Evolutionary conservation across 1,140 invertebrate species (phyloP).

Genomic region (Plectrocnemia conspersa): DNA sequence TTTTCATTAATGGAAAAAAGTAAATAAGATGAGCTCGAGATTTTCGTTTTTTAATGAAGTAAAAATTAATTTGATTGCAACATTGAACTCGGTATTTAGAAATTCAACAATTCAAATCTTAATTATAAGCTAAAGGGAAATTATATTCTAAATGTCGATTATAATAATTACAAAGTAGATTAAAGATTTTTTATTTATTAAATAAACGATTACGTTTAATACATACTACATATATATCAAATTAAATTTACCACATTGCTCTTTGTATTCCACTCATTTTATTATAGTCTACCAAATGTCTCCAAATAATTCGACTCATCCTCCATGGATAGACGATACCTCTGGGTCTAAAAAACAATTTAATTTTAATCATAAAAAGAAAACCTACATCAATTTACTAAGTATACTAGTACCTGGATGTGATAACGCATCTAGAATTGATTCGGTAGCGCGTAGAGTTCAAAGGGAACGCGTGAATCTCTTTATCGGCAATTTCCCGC

Average conservation of each 20-base stretch:
- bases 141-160: too few relatives aligned
- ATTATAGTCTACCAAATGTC: constrained; percentile 87
- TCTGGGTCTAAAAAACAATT: constrained; percentile 57
- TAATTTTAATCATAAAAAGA: constrained; percentile 10
- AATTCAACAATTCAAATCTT: too few relatives aligned
- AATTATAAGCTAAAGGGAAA: too few relatives aligned
- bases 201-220: too few relatives aligned
- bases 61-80: too few relatives aligned
- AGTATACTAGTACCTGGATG: constrained; percentile 45
- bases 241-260: constrained; percentile 71
- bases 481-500: constrained; percentile 65
- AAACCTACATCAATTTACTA: constrained; percentile 1
- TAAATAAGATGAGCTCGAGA: too few relatives aligned
- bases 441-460: constrained; percentile 63
- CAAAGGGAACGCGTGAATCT: constrained; percentile 70
- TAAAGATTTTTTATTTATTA: too few relatives aligned
- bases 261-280: constrained; percentile 80
- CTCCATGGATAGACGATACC: constrained; percentile 72
- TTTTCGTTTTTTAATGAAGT: too few relatives aligned
- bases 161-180: too few relatives aligned
- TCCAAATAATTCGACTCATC: constrained; percentile 82
- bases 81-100: too few relatives aligned
- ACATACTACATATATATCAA: too few relatives aligned
- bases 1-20: too few relatives aligned
- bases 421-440: constrained; percentile 72